phyloP scores from a whole-genome alignment of 1,140 invertebrate genomes.

The Melitaea cinxia region DNA sequence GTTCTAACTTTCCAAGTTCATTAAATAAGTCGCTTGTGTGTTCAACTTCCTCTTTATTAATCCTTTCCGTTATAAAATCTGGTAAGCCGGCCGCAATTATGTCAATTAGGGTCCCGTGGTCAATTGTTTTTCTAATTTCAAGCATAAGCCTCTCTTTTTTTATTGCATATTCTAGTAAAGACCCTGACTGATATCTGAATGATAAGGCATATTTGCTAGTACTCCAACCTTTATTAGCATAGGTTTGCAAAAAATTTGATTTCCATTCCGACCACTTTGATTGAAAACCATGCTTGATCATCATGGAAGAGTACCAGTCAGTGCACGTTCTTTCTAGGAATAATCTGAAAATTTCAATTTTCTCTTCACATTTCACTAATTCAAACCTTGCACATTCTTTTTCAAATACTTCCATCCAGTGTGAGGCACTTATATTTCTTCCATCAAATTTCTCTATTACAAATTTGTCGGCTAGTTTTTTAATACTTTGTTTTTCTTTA shows the following conservation, averaged over 20 bases:
- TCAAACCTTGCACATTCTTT: too few relatives aligned
- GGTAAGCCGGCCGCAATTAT: constrained; percentile 50
- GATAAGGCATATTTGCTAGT: neutral
- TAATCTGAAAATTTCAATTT: too few relatives aligned
- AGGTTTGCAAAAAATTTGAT: neutral
- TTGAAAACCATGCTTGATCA: neutral
- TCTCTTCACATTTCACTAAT: too few relatives aligned
- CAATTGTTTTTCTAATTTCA: constrained; percentile 45
- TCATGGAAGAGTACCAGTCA: too few relatives aligned
- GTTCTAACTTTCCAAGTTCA: constrained; percentile 43
- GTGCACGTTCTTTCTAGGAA: too few relatives aligned
- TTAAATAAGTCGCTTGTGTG: constrained; percentile 42
- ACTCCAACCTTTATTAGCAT: neutral
- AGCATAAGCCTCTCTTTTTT: constrained; percentile 54
- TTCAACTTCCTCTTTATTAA: constrained; percentile 42
- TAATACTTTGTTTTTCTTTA: too few relatives aligned
- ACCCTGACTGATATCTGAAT: constrained; percentile 51
- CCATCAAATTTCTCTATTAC: too few relatives aligned
- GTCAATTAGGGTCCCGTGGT: constrained; percentile 43
- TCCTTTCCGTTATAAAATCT: constrained; percentile 44
- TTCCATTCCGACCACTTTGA: neutral
- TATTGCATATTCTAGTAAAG: constrained; percentile 54
- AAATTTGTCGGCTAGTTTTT: too few relatives aligned
- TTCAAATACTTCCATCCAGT: too few relatives aligned
- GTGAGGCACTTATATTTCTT: too few relatives aligned